Conservation (phyloP, 2,113 vertebrate species). For the Pollachius pollachius region DNA sequence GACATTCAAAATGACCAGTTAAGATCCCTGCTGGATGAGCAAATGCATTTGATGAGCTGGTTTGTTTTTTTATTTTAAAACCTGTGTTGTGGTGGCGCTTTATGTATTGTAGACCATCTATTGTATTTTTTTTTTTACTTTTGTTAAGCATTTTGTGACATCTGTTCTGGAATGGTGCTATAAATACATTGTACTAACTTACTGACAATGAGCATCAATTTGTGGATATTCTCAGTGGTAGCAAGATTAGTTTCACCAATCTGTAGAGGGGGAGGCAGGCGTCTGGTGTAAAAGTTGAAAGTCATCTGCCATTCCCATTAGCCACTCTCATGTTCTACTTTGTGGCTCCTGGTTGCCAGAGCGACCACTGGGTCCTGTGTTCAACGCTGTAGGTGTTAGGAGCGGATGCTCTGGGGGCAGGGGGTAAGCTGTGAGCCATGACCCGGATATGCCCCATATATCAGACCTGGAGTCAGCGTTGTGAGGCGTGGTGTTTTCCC, state of each 20-base stretch:
- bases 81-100: background rate
- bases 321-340: slow-evolving; percentile 23
- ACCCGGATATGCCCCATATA: background rate
- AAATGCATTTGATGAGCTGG: too few species aligned
- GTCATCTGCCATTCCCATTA: slow-evolving; percentile 11
- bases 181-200: slow-evolving; percentile 1
- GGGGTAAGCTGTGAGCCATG: background rate
- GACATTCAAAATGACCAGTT: too few species aligned
- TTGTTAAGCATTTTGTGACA: background rate
- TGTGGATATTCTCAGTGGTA: too few species aligned
- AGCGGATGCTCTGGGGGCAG: background rate
- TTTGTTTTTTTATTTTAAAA: background rate
- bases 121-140: slow-evolving; percentile 6
- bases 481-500: too few species aligned
- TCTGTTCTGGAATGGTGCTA: background rate
- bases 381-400: slow-evolving; percentile 9
- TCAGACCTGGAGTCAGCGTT: background rate
- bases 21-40: too few species aligned
- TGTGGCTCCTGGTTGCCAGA: slow-evolving; percentile 4
- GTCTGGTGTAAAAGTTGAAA: background rate
- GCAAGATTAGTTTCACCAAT: too few species aligned
- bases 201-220: background rate
- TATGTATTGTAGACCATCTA: slow-evolving; percentile 1
- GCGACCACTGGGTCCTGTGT: slow-evolving; percentile 9
- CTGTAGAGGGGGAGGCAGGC: too few species aligned